Evolutionary conservation across 2,113 vertebrate genomes (phyloP).

Genomic region (Pseudorectes ferrugineus): DNA sequence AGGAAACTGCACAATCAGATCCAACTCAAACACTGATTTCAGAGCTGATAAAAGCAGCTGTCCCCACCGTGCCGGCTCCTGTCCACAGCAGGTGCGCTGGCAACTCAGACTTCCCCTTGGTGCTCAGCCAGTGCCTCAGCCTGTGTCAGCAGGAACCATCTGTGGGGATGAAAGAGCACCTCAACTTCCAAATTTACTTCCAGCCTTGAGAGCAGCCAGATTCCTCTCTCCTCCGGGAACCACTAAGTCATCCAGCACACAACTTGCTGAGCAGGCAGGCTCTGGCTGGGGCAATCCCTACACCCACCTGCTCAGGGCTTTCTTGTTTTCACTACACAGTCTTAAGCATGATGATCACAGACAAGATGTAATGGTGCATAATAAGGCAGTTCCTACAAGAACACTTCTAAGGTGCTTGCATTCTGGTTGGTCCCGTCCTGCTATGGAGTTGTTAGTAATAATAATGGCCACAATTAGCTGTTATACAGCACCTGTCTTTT

Average conservation of each 20-base stretch:
- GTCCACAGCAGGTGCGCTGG: conserved; percentile 8
- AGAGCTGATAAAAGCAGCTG: not conserved
- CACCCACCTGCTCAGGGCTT: not conserved
- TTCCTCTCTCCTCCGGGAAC: not conserved
- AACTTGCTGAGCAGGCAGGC: not conserved
- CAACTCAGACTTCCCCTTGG: not conserved
- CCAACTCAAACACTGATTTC: not conserved
- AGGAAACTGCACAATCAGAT: not conserved
- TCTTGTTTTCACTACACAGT: not conserved
- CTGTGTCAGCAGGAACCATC: not conserved
- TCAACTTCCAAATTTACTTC: not conserved
- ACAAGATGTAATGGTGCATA: not conserved
- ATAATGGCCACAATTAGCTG: not conserved
- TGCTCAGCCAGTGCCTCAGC: not conserved
- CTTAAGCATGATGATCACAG: not conserved
- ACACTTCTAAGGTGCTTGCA: not conserved
- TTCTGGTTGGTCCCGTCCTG: not conserved
- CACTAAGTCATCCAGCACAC: not conserved
- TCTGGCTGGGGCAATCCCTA: not conserved
- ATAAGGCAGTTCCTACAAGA: not conserved
- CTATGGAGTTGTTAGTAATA: not conserved
- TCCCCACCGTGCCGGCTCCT: not conserved
- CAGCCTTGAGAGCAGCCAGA: not conserved
- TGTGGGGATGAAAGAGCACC: not conserved
- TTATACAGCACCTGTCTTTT: not conserved